A percentile compares a stretch with the other conserved stretches of the same genome.
phyloP scores from a whole-genome alignment of 53 echinoderm and acorn worm species.

The Hippasteria phrygiana region DNA sequence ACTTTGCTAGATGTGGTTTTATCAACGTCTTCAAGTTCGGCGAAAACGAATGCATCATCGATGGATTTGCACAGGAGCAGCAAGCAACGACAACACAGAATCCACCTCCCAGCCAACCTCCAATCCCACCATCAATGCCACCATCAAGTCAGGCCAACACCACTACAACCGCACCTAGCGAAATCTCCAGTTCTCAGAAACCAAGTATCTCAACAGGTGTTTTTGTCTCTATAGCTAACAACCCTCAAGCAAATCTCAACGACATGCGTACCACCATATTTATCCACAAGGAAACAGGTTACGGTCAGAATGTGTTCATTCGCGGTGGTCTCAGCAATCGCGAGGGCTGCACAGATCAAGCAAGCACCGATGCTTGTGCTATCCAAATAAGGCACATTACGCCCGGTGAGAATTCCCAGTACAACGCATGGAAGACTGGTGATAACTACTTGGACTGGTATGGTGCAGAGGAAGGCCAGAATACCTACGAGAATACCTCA shows the following conservation, averaged over 20 bases:
- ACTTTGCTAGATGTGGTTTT: conserved; percentile 68
- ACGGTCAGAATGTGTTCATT: conserved; percentile 73
- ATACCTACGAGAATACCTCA: background rate
- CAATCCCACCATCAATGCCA: background rate
- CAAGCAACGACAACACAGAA: no score
- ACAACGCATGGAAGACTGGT: conserved; percentile 70
- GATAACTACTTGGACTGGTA: conserved; percentile 80
- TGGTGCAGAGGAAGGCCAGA: conserved; percentile 77
- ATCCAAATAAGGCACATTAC: conserved; percentile 75
- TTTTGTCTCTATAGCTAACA: background rate
- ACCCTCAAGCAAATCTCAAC: background rate
- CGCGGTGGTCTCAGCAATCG: conserved; percentile 78
- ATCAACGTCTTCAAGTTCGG: conserved; percentile 72
- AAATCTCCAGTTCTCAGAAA: background rate
- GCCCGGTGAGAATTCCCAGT: conserved; percentile 70
- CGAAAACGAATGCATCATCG: conserved; percentile 57
- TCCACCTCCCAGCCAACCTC: background rate
- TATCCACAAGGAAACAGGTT: conserved; percentile 50
- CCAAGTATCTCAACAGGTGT: background rate
- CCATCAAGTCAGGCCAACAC: background rate
- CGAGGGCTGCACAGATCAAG: conserved; percentile 60
- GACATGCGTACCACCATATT: conserved; percentile 71
- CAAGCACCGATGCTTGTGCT: conserved; percentile 74
- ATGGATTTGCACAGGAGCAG: background rate
- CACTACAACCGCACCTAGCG: background rate